Conservation (phyloP, 2,113 vertebrate genomes). For the Hydropotes inermis region DNA sequence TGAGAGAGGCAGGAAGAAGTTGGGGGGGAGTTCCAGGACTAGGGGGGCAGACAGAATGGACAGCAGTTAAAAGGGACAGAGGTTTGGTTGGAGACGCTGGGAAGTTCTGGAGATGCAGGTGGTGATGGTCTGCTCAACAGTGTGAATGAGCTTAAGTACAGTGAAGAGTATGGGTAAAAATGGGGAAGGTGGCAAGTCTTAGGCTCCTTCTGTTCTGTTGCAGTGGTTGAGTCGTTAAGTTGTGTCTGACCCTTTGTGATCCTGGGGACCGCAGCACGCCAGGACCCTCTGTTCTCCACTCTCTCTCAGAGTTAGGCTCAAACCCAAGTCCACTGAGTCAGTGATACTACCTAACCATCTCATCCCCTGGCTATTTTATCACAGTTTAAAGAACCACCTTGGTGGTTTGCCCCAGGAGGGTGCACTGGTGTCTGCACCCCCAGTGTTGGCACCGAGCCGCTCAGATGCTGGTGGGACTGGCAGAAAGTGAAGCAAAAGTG, state of each 20-base stretch:
- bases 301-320: not conserved
- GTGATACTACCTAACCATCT: not conserved
- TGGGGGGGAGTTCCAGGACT: not conserved
- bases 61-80: not conserved
- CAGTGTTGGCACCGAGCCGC: fast-evolving
- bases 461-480: fast-evolving
- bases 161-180: fast-evolving
- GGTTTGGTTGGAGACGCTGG: fast-evolving
- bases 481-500: not conserved
- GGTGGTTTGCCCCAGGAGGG: fast-evolving
- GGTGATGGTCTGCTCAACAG: fast-evolving
- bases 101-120: fast-evolving
- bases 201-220: fast-evolving
- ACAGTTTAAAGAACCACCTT: too few relatives aligned
- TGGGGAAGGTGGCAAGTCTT: fast-evolving
- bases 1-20: fast-evolving
- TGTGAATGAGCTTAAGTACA: fast-evolving
- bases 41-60: fast-evolving
- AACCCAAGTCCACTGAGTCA: not conserved
- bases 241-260: not conserved
- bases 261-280: not conserved
- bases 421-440: fast-evolving
- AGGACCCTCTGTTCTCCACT: not conserved
- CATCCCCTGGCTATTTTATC: not conserved
- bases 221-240: not conserved